Conservation (phyloP, 2,888 invertebrate genomes). For the Zygogramma bicolorata region DNA sequence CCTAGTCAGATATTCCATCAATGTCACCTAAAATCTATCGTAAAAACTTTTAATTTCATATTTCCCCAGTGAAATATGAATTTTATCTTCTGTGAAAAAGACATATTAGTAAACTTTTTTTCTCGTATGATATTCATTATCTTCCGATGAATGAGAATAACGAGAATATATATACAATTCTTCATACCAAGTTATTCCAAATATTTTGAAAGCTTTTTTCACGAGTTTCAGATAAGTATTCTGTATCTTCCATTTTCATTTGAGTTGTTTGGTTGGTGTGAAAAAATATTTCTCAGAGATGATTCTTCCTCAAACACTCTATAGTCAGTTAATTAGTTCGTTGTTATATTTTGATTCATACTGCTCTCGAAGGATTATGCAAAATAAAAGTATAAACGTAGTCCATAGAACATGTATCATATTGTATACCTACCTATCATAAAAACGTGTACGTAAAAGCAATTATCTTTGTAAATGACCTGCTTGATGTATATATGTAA, state of each 20-base stretch:
- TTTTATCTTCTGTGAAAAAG: constrained; percentile 15
- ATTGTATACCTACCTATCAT: constrained; percentile 20
- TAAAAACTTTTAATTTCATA: constrained; percentile 33
- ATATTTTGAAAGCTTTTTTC: too few relatives aligned
- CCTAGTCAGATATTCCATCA: not conserved
- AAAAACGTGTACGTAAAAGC: constrained; percentile 20
- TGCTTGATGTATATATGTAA: constrained; percentile 33
- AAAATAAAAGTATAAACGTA: not conserved
- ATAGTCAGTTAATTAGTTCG: not conserved
- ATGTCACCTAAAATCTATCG: not conserved
- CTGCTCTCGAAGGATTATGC: not conserved
- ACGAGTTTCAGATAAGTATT: too few relatives aligned
- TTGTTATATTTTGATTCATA: not conserved
- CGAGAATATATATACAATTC: not conserved
- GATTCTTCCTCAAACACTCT: not conserved
- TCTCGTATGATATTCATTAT: not conserved
- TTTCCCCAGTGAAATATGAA: constrained; percentile 35
- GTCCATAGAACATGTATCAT: constrained; percentile 14
- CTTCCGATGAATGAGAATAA: not conserved
- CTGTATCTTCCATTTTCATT: too few relatives aligned
- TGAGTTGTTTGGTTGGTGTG: too few relatives aligned
- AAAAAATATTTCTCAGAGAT: too few relatives aligned
- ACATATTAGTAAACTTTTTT: not conserved
- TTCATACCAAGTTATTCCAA: too few relatives aligned
- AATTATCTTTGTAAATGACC: constrained; percentile 31